These are phyloP conservation scores for Diarsia mendica DNA, from an alignment of 2,888 invertebrate species.

Conservation along the genomic window DNA sequence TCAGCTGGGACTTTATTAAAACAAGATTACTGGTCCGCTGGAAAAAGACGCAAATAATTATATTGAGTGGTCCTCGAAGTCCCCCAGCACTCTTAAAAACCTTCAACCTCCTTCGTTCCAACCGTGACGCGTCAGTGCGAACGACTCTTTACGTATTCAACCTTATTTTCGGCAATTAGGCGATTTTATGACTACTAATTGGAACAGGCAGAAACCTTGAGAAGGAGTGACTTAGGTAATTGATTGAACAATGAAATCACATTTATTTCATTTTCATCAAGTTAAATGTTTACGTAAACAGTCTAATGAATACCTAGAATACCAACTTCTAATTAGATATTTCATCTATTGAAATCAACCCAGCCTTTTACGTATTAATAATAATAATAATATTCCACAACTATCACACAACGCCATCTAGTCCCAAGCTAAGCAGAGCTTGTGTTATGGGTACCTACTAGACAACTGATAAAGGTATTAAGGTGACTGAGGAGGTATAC, in stretches of 20 bases:
- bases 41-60: not conserved
- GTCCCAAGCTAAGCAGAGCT: too few species aligned
- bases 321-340: not conserved
- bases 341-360: conserved; percentile 14
- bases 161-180: conserved; percentile 45
- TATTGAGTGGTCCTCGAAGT: not conserved
- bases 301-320: conserved; percentile 8
- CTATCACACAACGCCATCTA: too few species aligned
- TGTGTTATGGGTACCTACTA: too few species aligned
- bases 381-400: too few species aligned
- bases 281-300: not conserved
- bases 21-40: not conserved
- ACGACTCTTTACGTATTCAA: conserved; percentile 15
- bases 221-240: conserved; percentile 25
- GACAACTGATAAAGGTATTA: too few species aligned
- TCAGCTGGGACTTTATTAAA: not conserved
- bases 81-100: not conserved
- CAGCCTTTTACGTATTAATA: not conserved
- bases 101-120: not conserved
- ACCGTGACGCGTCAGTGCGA: not conserved
- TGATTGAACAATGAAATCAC: conserved; percentile 20
- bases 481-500: too few species aligned
- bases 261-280: conserved; percentile 10
- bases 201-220: conserved; percentile 30
- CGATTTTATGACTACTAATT: conserved; percentile 41